Evolutionary conservation across 2,888 invertebrate genomes (phyloP).

Genomic region (Parapristionchus giblindavisi): DNA sequence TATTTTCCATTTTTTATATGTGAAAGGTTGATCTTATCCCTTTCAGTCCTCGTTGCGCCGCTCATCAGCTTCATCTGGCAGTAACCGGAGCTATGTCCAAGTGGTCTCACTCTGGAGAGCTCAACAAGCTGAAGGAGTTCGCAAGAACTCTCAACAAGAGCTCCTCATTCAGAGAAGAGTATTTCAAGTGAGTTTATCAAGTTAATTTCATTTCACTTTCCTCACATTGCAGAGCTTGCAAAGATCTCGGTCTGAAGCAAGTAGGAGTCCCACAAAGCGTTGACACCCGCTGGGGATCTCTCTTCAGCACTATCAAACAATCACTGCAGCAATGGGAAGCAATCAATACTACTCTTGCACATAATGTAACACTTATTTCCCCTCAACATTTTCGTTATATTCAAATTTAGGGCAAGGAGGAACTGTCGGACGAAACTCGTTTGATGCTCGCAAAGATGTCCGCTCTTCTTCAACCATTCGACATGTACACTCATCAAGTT

Average conservation of each 20-base stretch:
- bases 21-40: too few species aligned
- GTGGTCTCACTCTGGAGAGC: background rate
- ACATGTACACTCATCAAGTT: background rate
- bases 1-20: background rate
- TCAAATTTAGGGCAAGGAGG: too few species aligned
- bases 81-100: background rate
- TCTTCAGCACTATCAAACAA: background rate
- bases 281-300: background rate
- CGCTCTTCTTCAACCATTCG: too few species aligned
- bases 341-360: background rate
- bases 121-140: background rate
- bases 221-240: background rate
- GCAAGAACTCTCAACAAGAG: background rate
- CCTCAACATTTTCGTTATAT: background rate
- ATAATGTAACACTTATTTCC: background rate
- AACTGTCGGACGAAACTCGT: too few species aligned
- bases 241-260: background rate
- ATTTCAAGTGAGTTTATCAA: conserved; percentile 1
- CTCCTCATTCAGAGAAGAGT: background rate
- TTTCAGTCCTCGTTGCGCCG: background rate
- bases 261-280: background rate
- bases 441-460: too few species aligned
- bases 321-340: background rate
- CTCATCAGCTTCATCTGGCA: conserved; percentile 7
- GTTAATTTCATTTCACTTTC: too few species aligned